Evolutionary conservation across 2,888 invertebrate genomes (phyloP), one percentile per base, ranked within the genome.

Genomic region (Pachycephus smyrnensis): DNA sequence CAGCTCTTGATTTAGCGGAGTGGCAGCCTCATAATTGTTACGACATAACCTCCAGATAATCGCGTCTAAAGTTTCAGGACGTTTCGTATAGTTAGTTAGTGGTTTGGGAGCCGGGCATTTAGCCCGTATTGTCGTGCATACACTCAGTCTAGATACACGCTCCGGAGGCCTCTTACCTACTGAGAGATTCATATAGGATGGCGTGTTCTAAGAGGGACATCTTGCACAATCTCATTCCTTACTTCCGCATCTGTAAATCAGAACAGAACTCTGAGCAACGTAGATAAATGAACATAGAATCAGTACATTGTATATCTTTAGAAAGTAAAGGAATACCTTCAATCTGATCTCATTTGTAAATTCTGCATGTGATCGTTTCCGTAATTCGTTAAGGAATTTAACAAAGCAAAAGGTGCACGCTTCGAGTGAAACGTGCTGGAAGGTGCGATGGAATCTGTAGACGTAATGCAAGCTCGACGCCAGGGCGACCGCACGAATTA

Each of bases 11-110:
- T 90, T 90, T 88, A 82, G 87, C 88, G 85, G 89, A 90, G 89
- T 90, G 89, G 89, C 90, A 90, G 88, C 86, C 89, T 87, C 90
- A 89, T 91, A 90, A 90, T 90, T 90, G 90, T 90, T 90, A 89
- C 90, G 89, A 89, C 90, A 89, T 90, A 90, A 90, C 90, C 91
- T 89, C 87, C 88, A 89, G 91, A 91, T 91, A 91, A 91, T 91
- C 90, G 91, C 86, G 89, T 90, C 85, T 80, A 90, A 91, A 91
- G 89, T 91, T 91, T 90, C 87, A 86, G 89, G 89, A 88, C 89
- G 87, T 90, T 91, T 90, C 90, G 86, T 86, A 88, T 87, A 89
- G 90, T 90, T 90, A 88, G 90, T 89, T 86, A 87, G 88, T 84
- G 88, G 88, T 88, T 87, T 88, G 82, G 86, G 84, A 88, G 86